Conservation (phyloP, 1,140 invertebrate genomes). For the Monomorium pharaonis region DNA sequence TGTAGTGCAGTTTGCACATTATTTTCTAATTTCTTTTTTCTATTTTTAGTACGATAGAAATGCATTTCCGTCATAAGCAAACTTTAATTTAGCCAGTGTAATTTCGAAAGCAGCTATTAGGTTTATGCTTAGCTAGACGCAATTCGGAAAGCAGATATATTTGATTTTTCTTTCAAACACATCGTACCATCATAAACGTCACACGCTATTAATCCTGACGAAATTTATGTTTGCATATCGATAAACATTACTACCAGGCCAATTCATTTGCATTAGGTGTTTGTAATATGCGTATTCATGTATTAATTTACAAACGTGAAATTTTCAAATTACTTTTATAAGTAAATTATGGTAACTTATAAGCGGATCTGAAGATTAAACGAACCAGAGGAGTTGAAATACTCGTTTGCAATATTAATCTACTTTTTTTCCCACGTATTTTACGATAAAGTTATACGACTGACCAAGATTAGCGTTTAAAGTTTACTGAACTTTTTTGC, state of each 20-base stretch:
- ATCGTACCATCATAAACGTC: not conserved
- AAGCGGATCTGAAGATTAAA: conserved; percentile 36
- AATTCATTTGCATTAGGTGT: not conserved
- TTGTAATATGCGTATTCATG: not conserved
- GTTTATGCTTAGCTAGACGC: conserved; percentile 6
- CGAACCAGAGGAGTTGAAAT: not conserved
- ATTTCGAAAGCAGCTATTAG: not conserved
- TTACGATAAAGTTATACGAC: conserved; percentile 24
- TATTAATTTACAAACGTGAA: not conserved
- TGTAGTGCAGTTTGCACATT: not conserved
- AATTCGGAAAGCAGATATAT: not conserved
- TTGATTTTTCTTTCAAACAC: conserved; percentile 2
- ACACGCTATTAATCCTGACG: not conserved
- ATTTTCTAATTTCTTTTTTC: not conserved
- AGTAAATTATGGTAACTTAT: conserved; percentile 14
- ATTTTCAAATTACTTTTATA: conserved; percentile 5
- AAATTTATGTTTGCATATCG: not conserved
- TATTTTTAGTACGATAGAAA: not conserved
- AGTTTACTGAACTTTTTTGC: conserved; percentile 15
- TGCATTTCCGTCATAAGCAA: not conserved
- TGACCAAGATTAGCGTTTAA: conserved; percentile 5
- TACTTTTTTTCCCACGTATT: conserved; percentile 13
- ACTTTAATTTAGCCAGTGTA: not conserved
- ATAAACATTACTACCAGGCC: not conserved
- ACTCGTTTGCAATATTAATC: conserved; percentile 58